A percentile compares a stretch with the other conserved stretches of the same genome.
These are phyloP conservation scores for Antheraea mylitta DNA, from an alignment of 1,140 invertebrate species.

Conservation along the genomic window DNA sequence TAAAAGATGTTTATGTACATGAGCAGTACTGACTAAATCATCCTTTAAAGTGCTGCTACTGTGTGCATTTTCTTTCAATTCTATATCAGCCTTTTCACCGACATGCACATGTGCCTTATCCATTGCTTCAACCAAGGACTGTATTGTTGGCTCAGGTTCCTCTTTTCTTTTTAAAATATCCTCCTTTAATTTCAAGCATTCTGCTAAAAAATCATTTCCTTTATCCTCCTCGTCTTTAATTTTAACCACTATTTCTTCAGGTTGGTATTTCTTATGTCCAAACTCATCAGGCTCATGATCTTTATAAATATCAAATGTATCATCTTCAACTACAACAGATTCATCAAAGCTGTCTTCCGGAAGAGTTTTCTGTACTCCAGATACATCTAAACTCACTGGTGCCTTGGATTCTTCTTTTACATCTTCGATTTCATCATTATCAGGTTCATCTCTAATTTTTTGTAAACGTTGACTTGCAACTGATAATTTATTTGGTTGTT, in stretches of 20 bases:
- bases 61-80: slow-evolving; percentile 14
- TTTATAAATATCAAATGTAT: slow-evolving; percentile 71
- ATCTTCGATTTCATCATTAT: slow-evolving; percentile 19
- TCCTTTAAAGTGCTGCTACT: slow-evolving; percentile 7
- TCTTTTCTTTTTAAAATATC: slow-evolving; percentile 56
- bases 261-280: slow-evolving; percentile 69
- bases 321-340: slow-evolving; percentile 53
- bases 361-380: slow-evolving; percentile 44
- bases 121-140: slow-evolving; percentile 55
- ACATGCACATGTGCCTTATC: slow-evolving; percentile 51
- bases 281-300: slow-evolving; percentile 68
- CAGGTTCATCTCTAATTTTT: slow-evolving; percentile 37
- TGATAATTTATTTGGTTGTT: slow-evolving; percentile 32
- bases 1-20: slow-evolving; percentile 58
- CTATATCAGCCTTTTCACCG: slow-evolving; percentile 3
- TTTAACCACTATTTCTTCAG: slow-evolving; percentile 56
- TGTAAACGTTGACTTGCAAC: slow-evolving; percentile 39
- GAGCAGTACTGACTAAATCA: slow-evolving; percentile 31
- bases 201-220: slow-evolving; percentile 50
- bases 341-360: slow-evolving; percentile 63
- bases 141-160: slow-evolving; percentile 47
- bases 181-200: slow-evolving; percentile 64
- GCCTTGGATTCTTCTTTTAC: slow-evolving; percentile 20
- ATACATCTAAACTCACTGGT: slow-evolving; percentile 33
- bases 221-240: slow-evolving; percentile 32